A percentile compares a stretch with the other conserved stretches of the same genome.
Conservation (phyloP, 2,888 invertebrate genomes). For the Thyatira batis region DNA sequence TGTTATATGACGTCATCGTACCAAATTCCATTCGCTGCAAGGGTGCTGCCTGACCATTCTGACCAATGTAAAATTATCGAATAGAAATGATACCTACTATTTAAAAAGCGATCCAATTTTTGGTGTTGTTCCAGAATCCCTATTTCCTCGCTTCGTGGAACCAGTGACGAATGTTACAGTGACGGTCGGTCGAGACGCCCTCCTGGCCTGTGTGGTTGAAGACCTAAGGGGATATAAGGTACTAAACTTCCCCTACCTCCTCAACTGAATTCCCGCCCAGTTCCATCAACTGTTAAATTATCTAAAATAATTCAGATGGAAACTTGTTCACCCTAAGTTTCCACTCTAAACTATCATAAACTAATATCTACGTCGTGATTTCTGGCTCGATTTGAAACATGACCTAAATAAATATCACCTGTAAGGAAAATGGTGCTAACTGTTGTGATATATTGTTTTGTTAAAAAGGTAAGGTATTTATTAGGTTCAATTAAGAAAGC, state of each 20-base stretch:
- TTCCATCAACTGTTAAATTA: constrained; percentile 3
- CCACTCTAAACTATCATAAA: constrained; percentile 2
- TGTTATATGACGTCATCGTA: too few species aligned
- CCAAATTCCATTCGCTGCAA: too few species aligned
- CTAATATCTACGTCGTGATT: not conserved
- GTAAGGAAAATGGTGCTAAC: not conserved
- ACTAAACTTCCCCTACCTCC: not conserved
- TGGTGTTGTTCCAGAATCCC: constrained; percentile 66
- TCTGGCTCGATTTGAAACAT: not conserved
- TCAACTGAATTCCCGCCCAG: not conserved
- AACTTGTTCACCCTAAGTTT: not conserved
- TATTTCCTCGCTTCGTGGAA: constrained; percentile 92
- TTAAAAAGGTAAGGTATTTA: constrained; percentile 22
- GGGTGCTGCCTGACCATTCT: too few species aligned
- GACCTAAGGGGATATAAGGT: constrained; percentile 94
- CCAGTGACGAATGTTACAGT: constrained; percentile 95
- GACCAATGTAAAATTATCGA: too few species aligned
- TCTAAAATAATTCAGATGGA: constrained; percentile 4
- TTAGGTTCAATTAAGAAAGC: constrained; percentile 43
- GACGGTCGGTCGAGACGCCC: constrained; percentile 92
- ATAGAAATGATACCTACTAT: too few species aligned
- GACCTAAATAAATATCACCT: not conserved
- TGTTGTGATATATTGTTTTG: constrained; percentile 1
- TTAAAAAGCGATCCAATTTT: not conserved
- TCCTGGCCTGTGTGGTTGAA: constrained; percentile 94